These are phyloP conservation scores for Pentalonia nigronervosa DNA, from an alignment of 1,140 invertebrate genomes.

Conservation along the genomic window DNA sequence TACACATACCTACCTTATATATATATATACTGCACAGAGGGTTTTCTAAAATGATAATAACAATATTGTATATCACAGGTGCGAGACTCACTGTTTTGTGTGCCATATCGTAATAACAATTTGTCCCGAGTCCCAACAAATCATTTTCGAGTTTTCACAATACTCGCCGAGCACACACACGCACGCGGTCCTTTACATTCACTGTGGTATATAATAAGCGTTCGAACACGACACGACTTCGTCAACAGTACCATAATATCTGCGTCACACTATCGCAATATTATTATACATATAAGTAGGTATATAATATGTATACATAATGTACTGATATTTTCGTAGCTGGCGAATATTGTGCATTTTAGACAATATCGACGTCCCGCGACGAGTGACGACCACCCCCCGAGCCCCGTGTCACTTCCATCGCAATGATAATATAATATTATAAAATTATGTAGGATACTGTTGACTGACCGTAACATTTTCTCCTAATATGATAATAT, in stretches of 20 bases:
- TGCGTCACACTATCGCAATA: not conserved
- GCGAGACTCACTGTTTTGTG: not conserved
- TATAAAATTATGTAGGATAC: not conserved
- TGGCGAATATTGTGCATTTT: not conserved
- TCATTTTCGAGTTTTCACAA: conserved; percentile 40
- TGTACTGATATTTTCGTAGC: not conserved
- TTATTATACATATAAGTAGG: not conserved
- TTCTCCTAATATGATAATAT: not conserved
- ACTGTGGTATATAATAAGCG: not conserved
- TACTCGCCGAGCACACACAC: not conserved
- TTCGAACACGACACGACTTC: not conserved
- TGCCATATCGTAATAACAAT: not conserved
- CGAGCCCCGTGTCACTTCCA: not conserved
- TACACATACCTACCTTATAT: not conserved
- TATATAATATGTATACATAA: not conserved
- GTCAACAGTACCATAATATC: not conserved
- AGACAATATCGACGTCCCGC: not conserved
- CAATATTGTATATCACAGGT: conserved; percentile 31
- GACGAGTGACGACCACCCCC: not conserved
- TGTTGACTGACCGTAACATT: not conserved
- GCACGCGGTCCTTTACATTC: not conserved
- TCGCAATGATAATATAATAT: not conserved
- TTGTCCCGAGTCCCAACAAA: conserved; percentile 36
- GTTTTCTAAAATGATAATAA: not conserved
- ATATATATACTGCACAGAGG: not conserved